Conservation (phyloP, 1,140 invertebrate species). For the Colletes gigas region DNA sequence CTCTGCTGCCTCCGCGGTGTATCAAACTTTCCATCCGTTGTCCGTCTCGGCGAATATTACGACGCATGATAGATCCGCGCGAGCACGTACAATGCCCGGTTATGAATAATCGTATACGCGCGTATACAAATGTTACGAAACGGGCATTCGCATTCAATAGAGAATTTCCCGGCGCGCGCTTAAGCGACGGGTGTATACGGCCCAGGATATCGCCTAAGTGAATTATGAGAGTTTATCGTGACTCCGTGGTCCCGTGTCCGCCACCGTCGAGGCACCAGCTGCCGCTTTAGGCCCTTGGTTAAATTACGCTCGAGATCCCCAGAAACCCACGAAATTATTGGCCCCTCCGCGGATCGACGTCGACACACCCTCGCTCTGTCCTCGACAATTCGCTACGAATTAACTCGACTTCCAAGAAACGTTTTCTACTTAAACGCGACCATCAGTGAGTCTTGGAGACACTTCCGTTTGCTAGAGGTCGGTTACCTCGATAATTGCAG, state of each 20-base stretch:
- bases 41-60: constrained; percentile 28
- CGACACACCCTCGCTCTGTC: constrained; percentile 20
- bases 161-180: constrained; percentile 46
- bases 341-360: constrained; percentile 42
- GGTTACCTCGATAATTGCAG: too few relatives aligned
- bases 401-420: not conserved
- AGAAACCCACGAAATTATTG: constrained; percentile 58
- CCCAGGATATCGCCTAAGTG: constrained; percentile 60
- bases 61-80: constrained; percentile 30
- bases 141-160: constrained; percentile 56
- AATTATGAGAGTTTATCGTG: constrained; percentile 69
- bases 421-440: not conserved
- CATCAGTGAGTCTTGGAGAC: too few relatives aligned
- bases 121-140: constrained; percentile 57
- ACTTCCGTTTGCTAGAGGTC: too few relatives aligned
- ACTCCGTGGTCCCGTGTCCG: constrained; percentile 59
- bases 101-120: constrained; percentile 56
- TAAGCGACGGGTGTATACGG: constrained; percentile 48
- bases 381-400: not conserved
- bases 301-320: constrained; percentile 57
- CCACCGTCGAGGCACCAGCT: constrained; percentile 52
- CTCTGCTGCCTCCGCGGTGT: constrained; percentile 9
- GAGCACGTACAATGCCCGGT: constrained; percentile 46
- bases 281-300: constrained; percentile 55
- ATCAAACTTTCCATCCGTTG: constrained; percentile 55